These are phyloP conservation scores for Epiblema foenella DNA, from an alignment of 2,888 invertebrate species.

Conservation along the genomic window DNA sequence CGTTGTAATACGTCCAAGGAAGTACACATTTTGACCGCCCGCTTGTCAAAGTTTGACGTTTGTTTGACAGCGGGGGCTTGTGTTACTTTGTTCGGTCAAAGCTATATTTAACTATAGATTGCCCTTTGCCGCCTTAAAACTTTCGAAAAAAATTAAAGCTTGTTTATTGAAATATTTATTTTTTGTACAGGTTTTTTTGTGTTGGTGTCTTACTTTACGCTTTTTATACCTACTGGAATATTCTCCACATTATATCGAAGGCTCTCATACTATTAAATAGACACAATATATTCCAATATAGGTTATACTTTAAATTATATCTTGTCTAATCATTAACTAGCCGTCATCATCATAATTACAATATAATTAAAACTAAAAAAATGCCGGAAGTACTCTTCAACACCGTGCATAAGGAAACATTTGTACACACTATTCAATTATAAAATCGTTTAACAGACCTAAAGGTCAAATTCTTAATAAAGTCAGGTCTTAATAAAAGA, in stretches of 20 bases:
- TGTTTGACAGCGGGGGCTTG: conserved; percentile 51
- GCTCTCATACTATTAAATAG: no score
- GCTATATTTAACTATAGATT: conserved; percentile 40
- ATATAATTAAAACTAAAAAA: neutral
- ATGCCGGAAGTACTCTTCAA: conserved; percentile 20
- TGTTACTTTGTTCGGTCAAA: conserved; percentile 39
- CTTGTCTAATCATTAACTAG: neutral
- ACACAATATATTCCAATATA: no score
- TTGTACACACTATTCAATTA: conserved; percentile 41
- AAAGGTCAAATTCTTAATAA: conserved; percentile 40
- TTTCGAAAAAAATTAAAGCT: conserved; percentile 21
- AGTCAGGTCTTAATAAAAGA: no score
- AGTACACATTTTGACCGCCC: conserved; percentile 49
- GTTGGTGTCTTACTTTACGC: neutral
- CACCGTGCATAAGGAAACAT: conserved; percentile 31
- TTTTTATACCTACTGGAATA: neutral
- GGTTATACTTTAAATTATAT: no score
- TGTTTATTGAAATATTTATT: conserved; percentile 1
- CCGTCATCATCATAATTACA: neutral
- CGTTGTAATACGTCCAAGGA: conserved; percentile 29
- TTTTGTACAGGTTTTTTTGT: neutral
- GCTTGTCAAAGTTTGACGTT: conserved; percentile 54
- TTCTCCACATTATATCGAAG: no score
- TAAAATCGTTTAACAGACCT: conserved; percentile 41
- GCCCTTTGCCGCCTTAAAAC: conserved; percentile 39